phyloP scores from a whole-genome alignment of 2,113 vertebrate genomes.

The Caracal caracal region DNA sequence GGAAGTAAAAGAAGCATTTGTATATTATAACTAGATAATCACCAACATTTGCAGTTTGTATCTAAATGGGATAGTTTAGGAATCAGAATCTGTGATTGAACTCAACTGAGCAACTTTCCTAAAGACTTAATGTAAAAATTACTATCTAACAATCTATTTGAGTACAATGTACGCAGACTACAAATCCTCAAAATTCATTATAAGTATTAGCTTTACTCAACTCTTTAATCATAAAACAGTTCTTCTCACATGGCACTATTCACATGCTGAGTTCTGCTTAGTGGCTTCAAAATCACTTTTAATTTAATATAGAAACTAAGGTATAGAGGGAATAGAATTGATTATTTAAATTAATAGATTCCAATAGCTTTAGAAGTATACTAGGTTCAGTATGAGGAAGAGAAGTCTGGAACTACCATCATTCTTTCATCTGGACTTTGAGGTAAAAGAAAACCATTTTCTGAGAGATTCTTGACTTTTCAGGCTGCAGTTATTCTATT shows the following conservation, averaged over 20 bases:
- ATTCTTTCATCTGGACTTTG: background rate
- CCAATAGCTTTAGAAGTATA: background rate
- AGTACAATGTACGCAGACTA: slow-evolving; percentile 29
- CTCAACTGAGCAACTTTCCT: slow-evolving; percentile 37
- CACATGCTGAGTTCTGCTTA: slow-evolving; percentile 1
- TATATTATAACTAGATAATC: slow-evolving; percentile 76
- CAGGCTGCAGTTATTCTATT: slow-evolving; percentile 15
- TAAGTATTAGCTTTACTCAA: slow-evolving; percentile 50
- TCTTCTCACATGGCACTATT: slow-evolving; percentile 37
- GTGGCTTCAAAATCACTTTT: slow-evolving; percentile 50
- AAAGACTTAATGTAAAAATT: slow-evolving; percentile 58
- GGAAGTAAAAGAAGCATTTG: slow-evolving; percentile 77
- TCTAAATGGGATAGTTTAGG: slow-evolving; percentile 52
- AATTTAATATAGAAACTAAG: slow-evolving; percentile 16
- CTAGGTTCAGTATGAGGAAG: background rate
- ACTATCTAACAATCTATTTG: slow-evolving; percentile 5
- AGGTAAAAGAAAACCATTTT: background rate
- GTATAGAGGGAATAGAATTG: background rate
- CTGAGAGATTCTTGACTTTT: background rate
- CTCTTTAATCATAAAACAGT: slow-evolving; percentile 54
- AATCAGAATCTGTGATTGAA: slow-evolving; percentile 52
- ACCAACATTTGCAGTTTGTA: slow-evolving; percentile 59
- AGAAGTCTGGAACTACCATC: background rate
- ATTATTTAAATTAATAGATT: background rate
- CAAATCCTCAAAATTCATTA: slow-evolving; percentile 41